Evolutionary conservation across 2,113 vertebrate genomes (phyloP).

Genomic region (Aphyosemion australe): DNA sequence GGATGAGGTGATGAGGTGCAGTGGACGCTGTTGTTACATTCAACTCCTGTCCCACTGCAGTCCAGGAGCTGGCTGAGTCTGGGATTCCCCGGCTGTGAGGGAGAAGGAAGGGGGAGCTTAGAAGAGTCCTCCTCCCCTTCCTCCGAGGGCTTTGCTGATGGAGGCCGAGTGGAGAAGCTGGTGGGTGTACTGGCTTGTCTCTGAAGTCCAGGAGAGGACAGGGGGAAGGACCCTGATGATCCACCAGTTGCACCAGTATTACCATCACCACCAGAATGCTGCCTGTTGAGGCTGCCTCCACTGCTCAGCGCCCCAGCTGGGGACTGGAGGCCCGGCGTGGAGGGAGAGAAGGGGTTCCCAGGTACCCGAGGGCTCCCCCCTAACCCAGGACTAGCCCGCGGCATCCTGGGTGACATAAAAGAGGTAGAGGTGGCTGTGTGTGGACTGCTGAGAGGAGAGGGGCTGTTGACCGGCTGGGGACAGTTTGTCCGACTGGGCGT

Average conservation of each 20-base stretch:
- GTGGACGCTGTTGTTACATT: constrained; percentile 40
- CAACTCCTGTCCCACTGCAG: constrained; percentile 73
- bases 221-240: constrained; percentile 78
- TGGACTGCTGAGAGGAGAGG: constrained; percentile 87
- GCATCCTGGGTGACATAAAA: constrained; percentile 90
- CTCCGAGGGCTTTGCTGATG: constrained; percentile 77
- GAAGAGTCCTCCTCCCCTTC: constrained; percentile 59
- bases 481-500: constrained; percentile 71
- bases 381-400: constrained; percentile 85
- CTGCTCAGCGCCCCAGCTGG: constrained; percentile 78
- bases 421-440: constrained; percentile 86
- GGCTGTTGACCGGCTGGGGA: constrained; percentile 74
- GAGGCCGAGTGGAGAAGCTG: constrained; percentile 71
- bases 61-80: constrained; percentile 88
- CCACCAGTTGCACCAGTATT: constrained; percentile 68
- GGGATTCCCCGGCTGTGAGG: constrained; percentile 75
- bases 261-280: constrained; percentile 78
- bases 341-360: constrained; percentile 88
- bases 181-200: constrained; percentile 78
- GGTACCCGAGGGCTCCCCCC: constrained; percentile 82
- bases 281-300: constrained; percentile 69
- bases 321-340: constrained; percentile 84
- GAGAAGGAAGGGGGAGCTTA: constrained; percentile 75
- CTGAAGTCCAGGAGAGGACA: constrained; percentile 80
- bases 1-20: constrained; percentile 59